Percentiles rank a stretch among this genome's conserved stretches.
Evolutionary conservation across 2,113 vertebrate species (phyloP).

Genomic region (Columba livia): DNA sequence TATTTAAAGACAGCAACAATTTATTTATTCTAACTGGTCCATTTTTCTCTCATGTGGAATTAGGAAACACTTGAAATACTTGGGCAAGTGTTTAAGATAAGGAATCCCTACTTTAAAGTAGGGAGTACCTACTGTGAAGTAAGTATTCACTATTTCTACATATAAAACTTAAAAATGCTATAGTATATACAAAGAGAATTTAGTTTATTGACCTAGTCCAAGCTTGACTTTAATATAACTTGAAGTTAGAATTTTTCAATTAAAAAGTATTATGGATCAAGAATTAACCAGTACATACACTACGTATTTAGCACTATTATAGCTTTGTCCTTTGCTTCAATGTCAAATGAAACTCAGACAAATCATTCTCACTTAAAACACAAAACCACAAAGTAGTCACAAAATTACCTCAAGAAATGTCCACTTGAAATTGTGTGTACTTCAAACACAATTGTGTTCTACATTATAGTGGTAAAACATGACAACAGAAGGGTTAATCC

Average conservation of each 20-base stretch:
- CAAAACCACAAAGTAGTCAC: neutral
- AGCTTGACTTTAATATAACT: neutral
- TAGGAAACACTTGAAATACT: neutral
- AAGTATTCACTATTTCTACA: neutral
- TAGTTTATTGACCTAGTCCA: neutral
- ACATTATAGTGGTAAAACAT: neutral
- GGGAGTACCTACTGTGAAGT: neutral
- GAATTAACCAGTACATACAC: neutral
- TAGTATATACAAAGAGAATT: neutral
- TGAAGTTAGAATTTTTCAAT: neutral
- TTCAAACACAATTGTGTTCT: conserved; percentile 32
- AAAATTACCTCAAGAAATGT: conserved; percentile 19
- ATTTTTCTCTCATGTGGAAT: neutral
- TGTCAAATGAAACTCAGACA: neutral
- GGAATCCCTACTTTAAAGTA: neutral
- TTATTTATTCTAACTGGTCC: neutral
- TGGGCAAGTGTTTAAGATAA: neutral
- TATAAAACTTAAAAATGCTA: neutral
- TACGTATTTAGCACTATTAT: neutral
- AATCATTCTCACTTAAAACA: conserved; percentile 30
- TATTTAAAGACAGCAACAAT: neutral
- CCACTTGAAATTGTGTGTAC: neutral
- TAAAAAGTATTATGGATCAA: neutral
- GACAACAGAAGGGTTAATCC: conserved; percentile 10
- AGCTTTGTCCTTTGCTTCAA: neutral